Evolutionary conservation across 92 coral and sea anemone genomes (phyloP).

Genomic region (Virgularia gustaviana): DNA sequence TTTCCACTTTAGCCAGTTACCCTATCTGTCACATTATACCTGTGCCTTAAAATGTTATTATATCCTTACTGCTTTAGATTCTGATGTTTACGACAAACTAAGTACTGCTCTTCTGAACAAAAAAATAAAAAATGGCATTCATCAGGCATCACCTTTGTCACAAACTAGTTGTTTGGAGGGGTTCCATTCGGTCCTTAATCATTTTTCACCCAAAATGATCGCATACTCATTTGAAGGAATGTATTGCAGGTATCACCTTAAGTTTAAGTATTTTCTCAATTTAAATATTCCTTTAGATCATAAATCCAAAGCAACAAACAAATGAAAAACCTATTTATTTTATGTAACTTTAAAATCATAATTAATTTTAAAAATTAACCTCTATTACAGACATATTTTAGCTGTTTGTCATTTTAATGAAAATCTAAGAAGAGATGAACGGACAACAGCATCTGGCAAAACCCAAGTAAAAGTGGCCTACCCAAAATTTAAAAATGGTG

Average conservation of each 20-base stretch:
- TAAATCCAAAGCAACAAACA: background rate
- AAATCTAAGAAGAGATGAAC: slow-evolving; percentile 42
- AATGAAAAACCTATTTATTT: slow-evolving; percentile 10
- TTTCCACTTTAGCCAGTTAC: no score
- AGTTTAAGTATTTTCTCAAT: slow-evolving; percentile 5
- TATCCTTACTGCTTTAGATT: slow-evolving; percentile 40
- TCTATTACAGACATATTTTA: slow-evolving; percentile 49
- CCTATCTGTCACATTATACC: no score
- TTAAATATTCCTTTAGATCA: background rate
- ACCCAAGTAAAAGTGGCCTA: slow-evolving; percentile 53
- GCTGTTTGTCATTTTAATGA: slow-evolving; percentile 53
- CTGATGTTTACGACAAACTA: slow-evolving; percentile 50
- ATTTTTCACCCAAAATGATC: no score
- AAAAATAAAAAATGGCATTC: slow-evolving; percentile 39
- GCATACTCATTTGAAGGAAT: slow-evolving; percentile 53
- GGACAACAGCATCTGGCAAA: slow-evolving; percentile 39
- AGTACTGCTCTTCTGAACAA: slow-evolving; percentile 41
- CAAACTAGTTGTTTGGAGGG: slow-evolving; percentile 58
- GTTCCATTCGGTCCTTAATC: no score
- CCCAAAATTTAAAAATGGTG: slow-evolving; percentile 61
- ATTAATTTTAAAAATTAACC: background rate
- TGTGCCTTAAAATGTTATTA: no score
- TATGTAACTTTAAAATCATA: slow-evolving; percentile 5
- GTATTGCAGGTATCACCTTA: slow-evolving; percentile 55
- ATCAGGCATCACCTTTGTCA: slow-evolving; percentile 51